Evolutionary conservation across 2,888 invertebrate species (phyloP), one percentile per base, ranked within the genome.

Genomic region (Oegoconia quadripuncta): DNA sequence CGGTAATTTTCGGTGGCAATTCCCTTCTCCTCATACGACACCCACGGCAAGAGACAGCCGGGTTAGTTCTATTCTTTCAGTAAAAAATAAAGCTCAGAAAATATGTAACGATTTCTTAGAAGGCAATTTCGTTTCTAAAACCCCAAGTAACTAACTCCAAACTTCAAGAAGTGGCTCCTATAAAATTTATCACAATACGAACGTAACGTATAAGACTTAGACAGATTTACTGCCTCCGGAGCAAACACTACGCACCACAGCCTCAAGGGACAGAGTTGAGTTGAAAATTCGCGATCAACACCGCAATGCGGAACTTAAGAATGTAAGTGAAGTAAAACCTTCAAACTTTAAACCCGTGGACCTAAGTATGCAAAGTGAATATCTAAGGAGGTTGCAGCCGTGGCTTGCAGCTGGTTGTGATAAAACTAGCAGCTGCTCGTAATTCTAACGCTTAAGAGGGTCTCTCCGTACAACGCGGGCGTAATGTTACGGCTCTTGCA

Each of bases 361-460:
- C 64, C 68, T 64, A 64, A 67, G 64, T 66, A 74, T 74, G 74
- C 75, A 74, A 73, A 74, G 71, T 75, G 72, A 76, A 76, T 76
- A 74, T 76, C 74, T 73, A 74, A 72, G 64, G 63, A 59, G 52
- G 52, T 44, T 29, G 35, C 41, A 26, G 56, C 50, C 44, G 44
- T 42, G 49, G 58, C 55, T 49, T 72, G 74, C 74, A 73, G 70
- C 70, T 74, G 74, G 63, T 55, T 44, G 65, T 66, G 75, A 75
- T 77, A 75, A 74, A 76, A 74, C 68, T 61, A 60, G 56, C 64
- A 72, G 66, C 66, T 65, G 68, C 59, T 59, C 71, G 64, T 76
- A 74, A 72, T 65, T 72, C 64, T 67, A 58, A 65, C 60, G 61
- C 66, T 72, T 67, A 69, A 74, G 65, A 60, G n/a, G 60, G 49